Conservation (phyloP, 2,113 vertebrate genomes). For the Corvus moneduloides region DNA sequence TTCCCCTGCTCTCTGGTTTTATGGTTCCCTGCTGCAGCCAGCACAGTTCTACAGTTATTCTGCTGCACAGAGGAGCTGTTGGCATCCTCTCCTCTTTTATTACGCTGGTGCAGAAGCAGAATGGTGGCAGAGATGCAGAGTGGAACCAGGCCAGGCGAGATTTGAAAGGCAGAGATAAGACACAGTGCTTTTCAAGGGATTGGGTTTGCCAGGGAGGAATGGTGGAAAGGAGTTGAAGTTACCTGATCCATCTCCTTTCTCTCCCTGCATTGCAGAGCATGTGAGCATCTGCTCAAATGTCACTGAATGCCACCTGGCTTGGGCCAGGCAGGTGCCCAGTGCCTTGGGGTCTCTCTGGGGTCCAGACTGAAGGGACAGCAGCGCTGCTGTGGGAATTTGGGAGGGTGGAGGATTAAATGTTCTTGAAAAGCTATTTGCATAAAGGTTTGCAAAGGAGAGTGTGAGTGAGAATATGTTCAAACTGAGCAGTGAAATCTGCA, state of each 20-base stretch:
- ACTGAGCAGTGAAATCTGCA: not conserved
- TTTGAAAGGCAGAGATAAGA: not conserved
- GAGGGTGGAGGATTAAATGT: not conserved
- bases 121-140: not conserved
- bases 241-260: not conserved
- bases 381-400: not conserved
- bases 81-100: not conserved
- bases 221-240: not conserved
- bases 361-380: not conserved
- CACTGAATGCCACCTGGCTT: not conserved
- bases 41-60: fast-evolving
- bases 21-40: not conserved
- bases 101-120: not conserved
- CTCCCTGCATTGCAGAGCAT: not conserved
- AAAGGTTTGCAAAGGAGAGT: not conserved
- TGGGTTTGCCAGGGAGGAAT: not conserved
- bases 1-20: not conserved
- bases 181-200: not conserved
- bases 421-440: not conserved
- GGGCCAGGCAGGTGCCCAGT: not conserved
- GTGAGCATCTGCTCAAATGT: not conserved
- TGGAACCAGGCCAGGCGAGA: not conserved
- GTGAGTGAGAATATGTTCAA: not conserved
- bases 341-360: not conserved
- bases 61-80: not conserved